phyloP scores from a whole-genome alignment of 2,113 vertebrate species.

The Pedetes capensis region DNA sequence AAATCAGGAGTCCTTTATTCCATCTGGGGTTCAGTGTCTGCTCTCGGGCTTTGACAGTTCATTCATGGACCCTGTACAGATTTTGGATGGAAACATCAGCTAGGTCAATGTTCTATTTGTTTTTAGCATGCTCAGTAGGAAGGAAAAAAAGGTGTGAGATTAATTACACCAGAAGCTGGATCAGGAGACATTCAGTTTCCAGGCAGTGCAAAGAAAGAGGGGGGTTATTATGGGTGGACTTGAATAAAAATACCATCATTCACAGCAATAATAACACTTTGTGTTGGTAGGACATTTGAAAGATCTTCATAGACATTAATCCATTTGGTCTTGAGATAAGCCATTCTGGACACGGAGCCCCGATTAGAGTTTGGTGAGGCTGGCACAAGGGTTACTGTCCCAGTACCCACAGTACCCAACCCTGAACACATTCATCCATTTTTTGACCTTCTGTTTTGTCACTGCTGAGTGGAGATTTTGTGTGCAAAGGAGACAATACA shows the following conservation, averaged over 20 bases:
- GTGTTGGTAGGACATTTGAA: background rate
- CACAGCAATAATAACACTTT: background rate
- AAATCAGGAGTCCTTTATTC: conserved; percentile 31
- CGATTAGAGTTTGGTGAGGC: background rate
- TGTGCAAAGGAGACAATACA: background rate
- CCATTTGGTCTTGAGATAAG: background rate
- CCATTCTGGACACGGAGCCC: background rate
- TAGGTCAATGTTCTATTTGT: background rate
- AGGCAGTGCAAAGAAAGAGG: too few relatives aligned
- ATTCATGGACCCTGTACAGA: background rate
- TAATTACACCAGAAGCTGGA: background rate
- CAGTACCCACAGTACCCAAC: accelerated
- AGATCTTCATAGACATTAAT: background rate
- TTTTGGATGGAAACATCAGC: background rate
- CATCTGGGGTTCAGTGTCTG: background rate
- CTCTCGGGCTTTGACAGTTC: background rate
- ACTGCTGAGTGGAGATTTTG: background rate
- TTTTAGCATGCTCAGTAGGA: background rate
- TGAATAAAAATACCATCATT: background rate
- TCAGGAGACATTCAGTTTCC: background rate
- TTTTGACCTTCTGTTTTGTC: background rate
- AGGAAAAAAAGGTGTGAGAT: background rate
- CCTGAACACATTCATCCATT: accelerated
- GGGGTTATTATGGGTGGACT: background rate
- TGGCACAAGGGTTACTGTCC: background rate